A percentile compares a stretch with the other conserved stretches of the same genome.
Evolutionary conservation across 2,113 vertebrate genomes (phyloP).

Genomic region (Brachyhypopomus gauderio): DNA sequence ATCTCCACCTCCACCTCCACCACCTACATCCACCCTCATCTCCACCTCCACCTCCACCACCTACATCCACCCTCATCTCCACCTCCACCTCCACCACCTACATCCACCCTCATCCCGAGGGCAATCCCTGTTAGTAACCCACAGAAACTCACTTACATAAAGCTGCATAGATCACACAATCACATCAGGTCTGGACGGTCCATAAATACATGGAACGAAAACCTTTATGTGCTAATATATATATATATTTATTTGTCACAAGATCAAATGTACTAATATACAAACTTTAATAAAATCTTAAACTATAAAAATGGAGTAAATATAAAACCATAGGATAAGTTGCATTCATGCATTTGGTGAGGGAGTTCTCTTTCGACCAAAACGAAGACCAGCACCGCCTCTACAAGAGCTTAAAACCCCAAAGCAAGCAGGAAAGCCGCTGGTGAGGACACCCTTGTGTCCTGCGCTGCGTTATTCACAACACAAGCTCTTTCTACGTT

Average conservation of each 20-base stretch:
- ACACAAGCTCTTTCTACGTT: not conserved
- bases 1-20: not conserved
- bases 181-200: not conserved
- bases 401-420: constrained; percentile 5
- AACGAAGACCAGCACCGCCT: not conserved
- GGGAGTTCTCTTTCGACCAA: not conserved
- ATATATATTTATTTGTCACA: not conserved
- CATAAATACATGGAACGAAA: not conserved
- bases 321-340: not conserved
- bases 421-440: constrained; percentile 7
- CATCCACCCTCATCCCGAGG: constrained; percentile 9
- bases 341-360: not conserved
- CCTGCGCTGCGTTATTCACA: constrained; percentile 19
- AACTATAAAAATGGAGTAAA: not conserved
- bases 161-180: constrained; percentile 31
- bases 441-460: constrained; percentile 52
- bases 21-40: too few species aligned
- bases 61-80: too few species aligned
- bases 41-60: not conserved
- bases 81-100: not conserved
- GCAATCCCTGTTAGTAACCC: not conserved
- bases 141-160: not conserved
- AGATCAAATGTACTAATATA: not conserved
- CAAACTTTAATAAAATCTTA: not conserved
- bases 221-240: not conserved